Percentiles rank a stretch among this genome's conserved stretches.
phyloP scores from a whole-genome alignment of 2,888 invertebrate genomes.

The Polia nebulosa region DNA sequence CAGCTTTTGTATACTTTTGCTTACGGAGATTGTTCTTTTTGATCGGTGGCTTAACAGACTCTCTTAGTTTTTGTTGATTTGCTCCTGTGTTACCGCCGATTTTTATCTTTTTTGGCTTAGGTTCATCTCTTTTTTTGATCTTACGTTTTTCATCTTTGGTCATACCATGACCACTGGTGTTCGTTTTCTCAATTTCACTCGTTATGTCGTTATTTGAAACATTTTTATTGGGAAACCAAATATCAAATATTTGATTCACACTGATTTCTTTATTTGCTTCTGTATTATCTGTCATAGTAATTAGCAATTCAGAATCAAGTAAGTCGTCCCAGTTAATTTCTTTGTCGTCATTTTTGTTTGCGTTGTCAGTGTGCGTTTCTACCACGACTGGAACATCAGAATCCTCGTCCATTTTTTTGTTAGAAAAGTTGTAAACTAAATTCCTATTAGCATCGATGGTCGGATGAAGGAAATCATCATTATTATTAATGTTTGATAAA shows the following conservation, averaged over 20 bases:
- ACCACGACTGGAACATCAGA: not conserved
- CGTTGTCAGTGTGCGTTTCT: not conserved
- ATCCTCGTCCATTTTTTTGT: constrained; percentile 20
- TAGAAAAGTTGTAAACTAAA: constrained; percentile 12
- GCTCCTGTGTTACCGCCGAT: not conserved
- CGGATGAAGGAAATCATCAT: constrained; percentile 25
- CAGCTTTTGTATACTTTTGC: constrained; percentile 77
- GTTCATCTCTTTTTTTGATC: not conserved
- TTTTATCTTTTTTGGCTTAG: constrained; percentile 35
- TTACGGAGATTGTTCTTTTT: constrained; percentile 70
- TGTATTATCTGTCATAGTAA: constrained; percentile 41
- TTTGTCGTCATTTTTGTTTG: not conserved
- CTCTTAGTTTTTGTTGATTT: not conserved
- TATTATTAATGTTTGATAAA: not conserved
- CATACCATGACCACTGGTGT: not conserved
- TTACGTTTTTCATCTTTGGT: constrained; percentile 40
- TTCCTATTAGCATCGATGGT: constrained; percentile 21
- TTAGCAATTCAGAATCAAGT: constrained; percentile 79
- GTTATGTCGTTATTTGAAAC: not conserved
- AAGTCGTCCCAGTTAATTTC: constrained; percentile 78
- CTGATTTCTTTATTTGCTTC: constrained; percentile 10
- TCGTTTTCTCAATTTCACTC: not conserved
- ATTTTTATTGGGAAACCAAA: not conserved
- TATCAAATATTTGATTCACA: constrained; percentile 16
- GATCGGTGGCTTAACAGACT: constrained; percentile 4